Evolutionary conservation across 2,797 vertebrate genomes (phyloP), one percentile per base, ranked within the genome.

Genomic region (Coranthus polyacanthus): DNA sequence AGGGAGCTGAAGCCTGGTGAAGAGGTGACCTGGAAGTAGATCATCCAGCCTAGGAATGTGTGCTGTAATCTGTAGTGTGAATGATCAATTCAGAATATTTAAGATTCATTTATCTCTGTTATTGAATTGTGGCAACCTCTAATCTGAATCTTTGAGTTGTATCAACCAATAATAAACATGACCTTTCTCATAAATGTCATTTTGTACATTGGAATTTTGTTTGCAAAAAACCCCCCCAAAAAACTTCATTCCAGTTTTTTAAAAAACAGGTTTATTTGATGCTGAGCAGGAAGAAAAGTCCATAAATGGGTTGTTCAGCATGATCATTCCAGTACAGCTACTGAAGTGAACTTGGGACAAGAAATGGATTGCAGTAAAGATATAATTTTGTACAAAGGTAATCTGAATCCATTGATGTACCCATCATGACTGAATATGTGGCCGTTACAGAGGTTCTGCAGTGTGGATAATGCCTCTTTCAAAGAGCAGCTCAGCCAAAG

Each of bases 1-100:
- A 99, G 97, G 84, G 96, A 98, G 57, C 82, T 99, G 89, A 98
- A 95, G 78, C 93, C 96, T 45, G 93, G 92, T 39, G 96, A 98
- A 90, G 94, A 96, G 79, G 81, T 85, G 42, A 97, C 96, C 17
- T 98, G 97, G 98, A 97, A 91, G 87, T 98, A 94, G 94, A 91
- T 7, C 3, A 4, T 5, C 37, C 52, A 49, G 32, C 22, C 51
- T 17, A 29, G 38, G 26, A 68, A 66, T 68, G 63, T 69, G 69
- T 85, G 70, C 78, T 52, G 42, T 59, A 61, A n/a, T 46, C 59
- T 83, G 63, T 75, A 26, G 29, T 75, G 77, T 81, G 72, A 81
- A 58, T 69, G 21, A 46, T 34, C 62, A 52, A 61, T 65, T 75
- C 55, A 45, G 54, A 68, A 68, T 81, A 85, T 87, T 89, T 83